Base-by-base conservation (phyloP, 2,113 vertebrate genomes). In the Trogon melanurus region DNA sequence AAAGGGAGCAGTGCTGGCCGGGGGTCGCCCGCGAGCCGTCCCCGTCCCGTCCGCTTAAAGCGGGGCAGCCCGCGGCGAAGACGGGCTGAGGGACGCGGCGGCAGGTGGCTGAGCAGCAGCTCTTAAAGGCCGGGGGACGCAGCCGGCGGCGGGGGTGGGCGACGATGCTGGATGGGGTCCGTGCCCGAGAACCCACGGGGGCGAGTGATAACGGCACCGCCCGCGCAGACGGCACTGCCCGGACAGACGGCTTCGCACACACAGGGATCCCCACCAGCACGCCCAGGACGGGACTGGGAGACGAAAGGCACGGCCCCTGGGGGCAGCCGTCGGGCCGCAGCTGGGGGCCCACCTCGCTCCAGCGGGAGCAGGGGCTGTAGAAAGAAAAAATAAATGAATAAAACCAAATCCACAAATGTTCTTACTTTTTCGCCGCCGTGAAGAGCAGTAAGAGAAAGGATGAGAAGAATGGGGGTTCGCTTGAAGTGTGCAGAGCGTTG, bases 341-440 rank as follows among this genome's bases (percentile, higher is more conserved):
- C 21, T 32, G 8, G 2, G 6, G 16, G 4, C 5, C 27, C 23
- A 10, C 20, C 2, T 15, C 4, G 5, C 14, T 21, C 8, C 5
- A 7, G 11, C 12, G 16, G 13, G 12, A 44, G 26, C 5, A 6
- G 14, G 8, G 11, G 30, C 6, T 2, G 7, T n/a, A 7, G 11
- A 19, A 27, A 32, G 8, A 3, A 4, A 34, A 25, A 5, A 41
- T 41, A 41, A 13, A 41, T 23, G 11, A 19, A 2, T 6, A 41
- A 41, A 44, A 53, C 21, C 17, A 14, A 41, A 29, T 11, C 6
- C 12, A 1, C 14, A 51, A 30, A 8, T 44, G 25, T 5, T 72
- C 2, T 4, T 38, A 0, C 1, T 29, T 41, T 73, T 66, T 70
- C 20, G 29, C 6, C 53, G 16, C 14, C 2, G 1, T 18, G 6